These are phyloP conservation scores for Oxycera nigricornis DNA, from an alignment of 2,888 invertebrate genomes.

Conservation along the genomic window DNA sequence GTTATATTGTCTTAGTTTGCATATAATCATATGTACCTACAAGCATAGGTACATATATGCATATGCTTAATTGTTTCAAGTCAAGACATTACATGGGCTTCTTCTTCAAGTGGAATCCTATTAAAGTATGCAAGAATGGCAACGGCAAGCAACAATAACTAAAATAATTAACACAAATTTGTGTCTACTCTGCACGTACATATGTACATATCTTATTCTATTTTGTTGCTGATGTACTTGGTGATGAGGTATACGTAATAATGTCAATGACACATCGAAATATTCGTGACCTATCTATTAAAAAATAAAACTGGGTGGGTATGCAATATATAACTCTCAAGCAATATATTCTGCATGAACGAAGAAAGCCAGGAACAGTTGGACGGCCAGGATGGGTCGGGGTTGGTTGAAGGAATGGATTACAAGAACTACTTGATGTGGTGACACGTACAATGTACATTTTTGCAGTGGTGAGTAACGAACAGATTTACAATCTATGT, in stretches of 20 bases:
- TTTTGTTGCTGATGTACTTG: not conserved
- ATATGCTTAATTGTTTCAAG: too few relatives aligned
- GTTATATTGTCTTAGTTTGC: conserved; percentile 1
- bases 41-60: too few relatives aligned
- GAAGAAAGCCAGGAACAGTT: not conserved
- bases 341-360: too few relatives aligned
- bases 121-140: not conserved
- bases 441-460: not conserved
- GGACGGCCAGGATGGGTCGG: too few relatives aligned
- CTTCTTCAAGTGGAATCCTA: conserved; percentile 11
- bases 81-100: conserved; percentile 20
- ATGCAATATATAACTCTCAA: not conserved
- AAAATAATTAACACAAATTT: conserved; percentile 11
- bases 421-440: not conserved
- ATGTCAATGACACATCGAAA: conserved; percentile 37
- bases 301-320: conserved; percentile 27
- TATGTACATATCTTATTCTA: not conserved
- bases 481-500: too few relatives aligned
- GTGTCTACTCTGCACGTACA: not conserved
- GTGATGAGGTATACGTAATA: conserved; percentile 18
- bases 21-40: too few relatives aligned
- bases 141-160: not conserved
- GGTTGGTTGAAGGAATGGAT: not conserved
- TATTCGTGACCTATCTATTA: conserved; percentile 34
- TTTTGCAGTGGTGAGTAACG: not conserved